Evolutionary conservation across 2,797 vertebrate species (phyloP).

Genomic region (Xerus rutilus): DNA sequence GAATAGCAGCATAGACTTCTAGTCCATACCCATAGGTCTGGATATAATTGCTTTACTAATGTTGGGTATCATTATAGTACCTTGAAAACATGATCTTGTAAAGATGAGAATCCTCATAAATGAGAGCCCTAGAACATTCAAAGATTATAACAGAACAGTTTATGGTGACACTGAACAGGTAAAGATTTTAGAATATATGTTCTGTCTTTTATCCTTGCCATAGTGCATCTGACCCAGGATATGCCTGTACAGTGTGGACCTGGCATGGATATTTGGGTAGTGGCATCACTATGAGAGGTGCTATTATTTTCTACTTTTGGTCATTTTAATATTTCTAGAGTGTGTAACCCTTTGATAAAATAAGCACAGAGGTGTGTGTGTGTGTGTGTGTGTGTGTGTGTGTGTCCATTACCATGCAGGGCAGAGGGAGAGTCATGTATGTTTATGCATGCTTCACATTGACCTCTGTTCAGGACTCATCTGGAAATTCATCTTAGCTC

Average conservation of each 20-base stretch:
- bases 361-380: not conserved
- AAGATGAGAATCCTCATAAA: slow-evolving; percentile 44
- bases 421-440: not conserved
- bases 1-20: not conserved
- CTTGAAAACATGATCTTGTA: not conserved
- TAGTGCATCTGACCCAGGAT: not conserved
- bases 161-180: not conserved
- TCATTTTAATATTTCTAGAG: not conserved
- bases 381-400: not conserved
- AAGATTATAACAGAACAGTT: not conserved
- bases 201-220: not conserved
- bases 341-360: not conserved
- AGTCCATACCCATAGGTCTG: not conserved
- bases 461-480: not conserved
- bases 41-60: slow-evolving; percentile 10
- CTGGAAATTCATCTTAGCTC: not conserved
- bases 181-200: not conserved
- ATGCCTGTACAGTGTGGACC: not conserved
- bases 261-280: not conserved
- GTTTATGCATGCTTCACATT: not conserved
- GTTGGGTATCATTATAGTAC: not conserved
- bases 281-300: not conserved
- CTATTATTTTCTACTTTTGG: not conserved
- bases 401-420: not conserved
- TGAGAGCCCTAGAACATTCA: not conserved